A percentile compares a stretch with the other conserved stretches of the same genome.
Conservation (phyloP, 2,113 vertebrate species). For the Toxostoma redivivum region DNA sequence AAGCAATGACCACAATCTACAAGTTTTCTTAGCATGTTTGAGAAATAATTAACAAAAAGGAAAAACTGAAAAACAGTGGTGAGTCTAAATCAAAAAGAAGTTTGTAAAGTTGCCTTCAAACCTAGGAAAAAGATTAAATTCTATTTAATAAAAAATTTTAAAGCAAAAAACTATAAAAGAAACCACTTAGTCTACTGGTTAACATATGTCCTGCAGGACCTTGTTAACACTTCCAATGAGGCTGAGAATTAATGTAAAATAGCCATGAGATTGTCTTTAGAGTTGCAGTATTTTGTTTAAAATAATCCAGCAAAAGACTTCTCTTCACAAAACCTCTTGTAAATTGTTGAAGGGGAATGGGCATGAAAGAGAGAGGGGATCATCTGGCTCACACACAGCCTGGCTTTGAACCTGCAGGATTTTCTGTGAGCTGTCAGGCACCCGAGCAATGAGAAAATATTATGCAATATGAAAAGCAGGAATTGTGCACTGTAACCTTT, state of each 20-base stretch:
- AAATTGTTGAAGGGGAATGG: neutral
- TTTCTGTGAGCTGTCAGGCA: neutral
- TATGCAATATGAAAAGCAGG: neutral
- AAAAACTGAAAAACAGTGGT: neutral
- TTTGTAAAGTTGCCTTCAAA: neutral
- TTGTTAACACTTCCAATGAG: neutral
- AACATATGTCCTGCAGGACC: neutral
- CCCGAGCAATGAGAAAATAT: neutral
- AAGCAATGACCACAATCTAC: neutral
- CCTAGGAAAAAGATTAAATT: neutral
- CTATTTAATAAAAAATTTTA: neutral
- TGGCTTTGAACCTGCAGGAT: neutral
- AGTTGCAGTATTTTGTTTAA: neutral
- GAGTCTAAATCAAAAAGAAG: neutral
- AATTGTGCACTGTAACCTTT: neutral
- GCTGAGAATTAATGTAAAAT: neutral
- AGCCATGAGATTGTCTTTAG: neutral
- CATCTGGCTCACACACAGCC: neutral
- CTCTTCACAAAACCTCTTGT: neutral
- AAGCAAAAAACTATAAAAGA: neutral
- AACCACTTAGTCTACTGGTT: neutral
- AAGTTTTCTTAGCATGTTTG: fast-evolving
- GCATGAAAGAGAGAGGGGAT: neutral
- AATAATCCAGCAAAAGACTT: neutral
- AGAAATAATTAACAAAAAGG: neutral